Base-by-base conservation (phyloP, 2,888 invertebrate species). In the Cordilura impudica region DNA sequence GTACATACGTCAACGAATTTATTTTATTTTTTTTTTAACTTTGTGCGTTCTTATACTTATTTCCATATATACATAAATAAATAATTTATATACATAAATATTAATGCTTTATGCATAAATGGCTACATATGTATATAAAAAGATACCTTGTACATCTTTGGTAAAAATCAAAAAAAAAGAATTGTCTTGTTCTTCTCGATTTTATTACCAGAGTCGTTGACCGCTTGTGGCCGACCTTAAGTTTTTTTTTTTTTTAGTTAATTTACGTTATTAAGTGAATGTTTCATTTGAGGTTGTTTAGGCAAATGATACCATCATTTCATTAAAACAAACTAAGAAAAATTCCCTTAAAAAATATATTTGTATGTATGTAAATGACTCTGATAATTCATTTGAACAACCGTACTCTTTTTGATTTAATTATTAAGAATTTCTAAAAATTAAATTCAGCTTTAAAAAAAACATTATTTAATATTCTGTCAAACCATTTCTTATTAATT, bases 201-300 rank as follows among this genome's bases (percentile, higher is more conserved):
- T 16, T 47, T n/a, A 58, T 4, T 60, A 51, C 8, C 53, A 73
- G 29, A 73, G 69, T 63, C 75, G 49, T 76, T 70, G 70, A 70
- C 75, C 69, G 39, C 10, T 56, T 16, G n/a, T 10, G 12, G 43
- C 16, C 29, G 58, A 70, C 75, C 75, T 76, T 76, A 47, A 6
- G n/a, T 29, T n/a, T 47, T 29, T 61, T 47, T 29, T n/a, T 47
- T 29, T 61, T 47, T 47, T 14, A 61, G n/a, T 31, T 61, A 47
- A 61, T 49, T 61, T 49, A 31, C 31, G 47, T 31, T 31, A n/a
- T n/a, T n/a, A 61, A 61, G 35, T 39, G n/a, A 39, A n/a, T 39
- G 35, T 39, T n/a, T 39, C 35, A 39, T 39, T 39, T 39, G n/a
- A n/a, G n/a, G 35, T 39, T 35, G 12, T 35, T 35, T 12, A 35